phyloP scores from a whole-genome alignment of 1,140 invertebrate genomes.

The Acromyrmex heyeri region DNA sequence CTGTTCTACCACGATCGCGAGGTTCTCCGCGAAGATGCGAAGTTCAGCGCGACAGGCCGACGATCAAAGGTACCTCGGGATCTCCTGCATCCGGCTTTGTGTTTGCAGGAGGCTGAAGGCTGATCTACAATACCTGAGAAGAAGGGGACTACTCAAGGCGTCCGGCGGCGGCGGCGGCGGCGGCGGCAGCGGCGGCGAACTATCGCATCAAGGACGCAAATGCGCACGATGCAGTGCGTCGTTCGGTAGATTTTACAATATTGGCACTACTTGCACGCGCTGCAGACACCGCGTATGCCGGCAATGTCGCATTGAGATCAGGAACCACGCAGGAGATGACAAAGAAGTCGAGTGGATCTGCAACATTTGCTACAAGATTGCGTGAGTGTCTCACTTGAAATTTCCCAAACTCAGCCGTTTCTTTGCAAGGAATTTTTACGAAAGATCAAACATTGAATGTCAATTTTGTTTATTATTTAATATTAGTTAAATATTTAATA shows the following conservation, averaged over 20 bases:
- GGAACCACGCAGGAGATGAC: constrained; percentile 73
- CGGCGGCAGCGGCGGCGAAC: constrained; percentile 74
- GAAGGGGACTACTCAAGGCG: constrained; percentile 87
- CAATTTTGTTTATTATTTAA: background rate
- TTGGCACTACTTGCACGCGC: constrained; percentile 90
- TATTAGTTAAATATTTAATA: background rate
- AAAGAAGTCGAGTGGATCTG: constrained; percentile 91
- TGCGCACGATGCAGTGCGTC: constrained; percentile 91
- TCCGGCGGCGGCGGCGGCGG: constrained; percentile 65
- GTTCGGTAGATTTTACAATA: constrained; percentile 92
- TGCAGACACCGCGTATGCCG: constrained; percentile 92
- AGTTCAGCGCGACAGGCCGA: constrained; percentile 4
- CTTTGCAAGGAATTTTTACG: too few species aligned
- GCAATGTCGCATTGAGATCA: constrained; percentile 89
- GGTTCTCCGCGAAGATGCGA: constrained; percentile 21
- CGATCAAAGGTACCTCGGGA: background rate
- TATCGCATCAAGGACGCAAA: constrained; percentile 87
- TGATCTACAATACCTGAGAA: constrained; percentile 88
- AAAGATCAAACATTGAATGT: background rate
- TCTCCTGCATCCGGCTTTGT: constrained; percentile 54
- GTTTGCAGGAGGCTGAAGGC: constrained; percentile 89
- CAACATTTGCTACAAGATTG: constrained; percentile 91
- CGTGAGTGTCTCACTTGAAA: constrained; percentile 87
- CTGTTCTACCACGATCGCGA: background rate
- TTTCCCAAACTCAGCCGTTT: too few species aligned